A percentile compares a stretch with the other conserved stretches of the same genome.
Conservation (phyloP, 2,888 invertebrate genomes). For the Hipparchia sbordonii region DNA sequence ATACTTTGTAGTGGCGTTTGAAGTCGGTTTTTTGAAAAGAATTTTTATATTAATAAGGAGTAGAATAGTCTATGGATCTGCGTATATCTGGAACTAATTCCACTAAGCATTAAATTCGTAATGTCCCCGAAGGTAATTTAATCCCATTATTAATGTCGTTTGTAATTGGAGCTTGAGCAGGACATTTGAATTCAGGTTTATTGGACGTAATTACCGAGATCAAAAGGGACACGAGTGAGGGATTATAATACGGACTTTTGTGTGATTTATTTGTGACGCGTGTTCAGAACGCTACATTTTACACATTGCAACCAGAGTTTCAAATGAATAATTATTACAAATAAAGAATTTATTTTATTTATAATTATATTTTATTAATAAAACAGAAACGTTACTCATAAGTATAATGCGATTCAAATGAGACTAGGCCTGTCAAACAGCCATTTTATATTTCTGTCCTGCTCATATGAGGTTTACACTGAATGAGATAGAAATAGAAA, state of each 20-base stretch:
- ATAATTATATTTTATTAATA: too few species aligned
- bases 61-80: not conserved
- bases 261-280: not conserved
- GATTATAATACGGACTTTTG: not conserved
- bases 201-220: conserved; percentile 3
- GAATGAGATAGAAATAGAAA: too few species aligned
- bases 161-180: not conserved
- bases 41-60: too few species aligned
- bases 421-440: too few species aligned
- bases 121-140: not conserved
- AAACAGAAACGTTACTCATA: too few species aligned
- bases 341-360: too few species aligned
- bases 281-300: not conserved
- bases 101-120: not conserved
- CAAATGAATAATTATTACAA: too few species aligned
- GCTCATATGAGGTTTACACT: too few species aligned
- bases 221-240: not conserved
- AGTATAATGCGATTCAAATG: too few species aligned
- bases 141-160: not conserved
- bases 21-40: too few species aligned
- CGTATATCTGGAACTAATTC: not conserved
- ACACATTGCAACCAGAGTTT: not conserved
- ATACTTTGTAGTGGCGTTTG: too few species aligned
- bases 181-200: conserved; percentile 6
- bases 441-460: too few species aligned